A percentile compares a stretch with the other conserved stretches of the same genome.
These are phyloP conservation scores for Nilaparvata lugens DNA, from an alignment of 1,140 invertebrate species.

Conservation along the genomic window DNA sequence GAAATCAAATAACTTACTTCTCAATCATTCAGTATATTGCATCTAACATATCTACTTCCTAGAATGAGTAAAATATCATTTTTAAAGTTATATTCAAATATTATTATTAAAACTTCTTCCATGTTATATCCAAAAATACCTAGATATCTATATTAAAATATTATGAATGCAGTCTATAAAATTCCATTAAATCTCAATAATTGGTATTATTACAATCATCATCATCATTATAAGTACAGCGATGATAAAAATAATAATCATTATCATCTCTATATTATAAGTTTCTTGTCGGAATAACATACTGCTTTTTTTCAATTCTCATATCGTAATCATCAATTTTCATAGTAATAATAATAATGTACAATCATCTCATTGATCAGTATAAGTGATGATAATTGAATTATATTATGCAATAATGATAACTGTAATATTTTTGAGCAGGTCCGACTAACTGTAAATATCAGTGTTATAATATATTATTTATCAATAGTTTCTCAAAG, in stretches of 20 bases:
- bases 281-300: slow-evolving; percentile 19
- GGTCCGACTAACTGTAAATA: too few species aligned
- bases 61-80: slow-evolving; percentile 3
- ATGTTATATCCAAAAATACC: slow-evolving; percentile 25
- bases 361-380: too few species aligned
- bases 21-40: slow-evolving; percentile 1
- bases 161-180: slow-evolving; percentile 26
- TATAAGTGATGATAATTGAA: too few species aligned
- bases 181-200: slow-evolving; percentile 19
- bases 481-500: slow-evolving; percentile 19
- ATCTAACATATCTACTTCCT: slow-evolving; percentile 6
- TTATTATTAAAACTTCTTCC: slow-evolving; percentile 1
- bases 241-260: slow-evolving; percentile 23
- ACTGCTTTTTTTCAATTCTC: neutral
- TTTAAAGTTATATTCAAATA: neutral
- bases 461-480: slow-evolving; percentile 15
- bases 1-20: neutral
- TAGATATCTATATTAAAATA: slow-evolving; percentile 16
- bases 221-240: slow-evolving; percentile 22
- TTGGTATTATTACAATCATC: slow-evolving; percentile 17
- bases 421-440: too few species aligned
- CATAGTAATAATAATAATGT: too few species aligned
- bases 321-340: slow-evolving; percentile 3
- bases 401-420: too few species aligned
- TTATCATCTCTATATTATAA: slow-evolving; percentile 22